Evolutionary conservation across 1,140 invertebrate genomes (phyloP), one percentile per base, ranked within the genome.

Genomic region (Octopus bimaculoides): DNA sequence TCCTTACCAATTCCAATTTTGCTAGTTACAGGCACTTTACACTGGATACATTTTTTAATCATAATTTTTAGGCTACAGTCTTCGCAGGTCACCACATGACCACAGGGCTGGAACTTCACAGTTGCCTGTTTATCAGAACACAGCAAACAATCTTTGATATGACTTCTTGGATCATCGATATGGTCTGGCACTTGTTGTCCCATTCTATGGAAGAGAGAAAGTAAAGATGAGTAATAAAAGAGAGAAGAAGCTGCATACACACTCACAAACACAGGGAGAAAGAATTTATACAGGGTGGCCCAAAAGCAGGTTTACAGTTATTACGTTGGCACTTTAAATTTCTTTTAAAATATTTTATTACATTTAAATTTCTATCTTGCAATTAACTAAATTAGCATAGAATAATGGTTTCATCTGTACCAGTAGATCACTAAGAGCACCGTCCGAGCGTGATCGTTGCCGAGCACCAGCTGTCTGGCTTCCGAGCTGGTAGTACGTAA

Each of bases 41-140:
- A 96, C 55, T 92, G 90, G 41, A 95, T 87, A 88, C 95, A 96
- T 88, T 95, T 95, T 87, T 95, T 96, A 14, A 75, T n/a, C 8
- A 6, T 71, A 92, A 96, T 95, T 55, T 94, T 91, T 17, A 92
- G 89, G 77, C 93, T 93, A 88, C 95, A 96, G 79, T 95, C 94
- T 83, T 93, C 92, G 87, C 95, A 96, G 4, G 93, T 92, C 20
- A 95, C 92, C 85, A 92, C 91, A 88, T 96, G 95, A 77, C 92
- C 92, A 87, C 95, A 96, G 0, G 95, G 95, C 82, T 94, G 92
- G 84, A 96, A 92, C 61, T 89, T 90, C 5, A 95, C 92, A 81
- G 91, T 91, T 75, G 93, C 92, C 8, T 89, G 89, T 26, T 92
- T 84, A 86, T 95, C 95, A 66, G 92, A 93, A 87, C 95, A 96